Base-by-base conservation (phyloP, 2,797 vertebrate genomes). In the Propithecus deckenii region DNA sequence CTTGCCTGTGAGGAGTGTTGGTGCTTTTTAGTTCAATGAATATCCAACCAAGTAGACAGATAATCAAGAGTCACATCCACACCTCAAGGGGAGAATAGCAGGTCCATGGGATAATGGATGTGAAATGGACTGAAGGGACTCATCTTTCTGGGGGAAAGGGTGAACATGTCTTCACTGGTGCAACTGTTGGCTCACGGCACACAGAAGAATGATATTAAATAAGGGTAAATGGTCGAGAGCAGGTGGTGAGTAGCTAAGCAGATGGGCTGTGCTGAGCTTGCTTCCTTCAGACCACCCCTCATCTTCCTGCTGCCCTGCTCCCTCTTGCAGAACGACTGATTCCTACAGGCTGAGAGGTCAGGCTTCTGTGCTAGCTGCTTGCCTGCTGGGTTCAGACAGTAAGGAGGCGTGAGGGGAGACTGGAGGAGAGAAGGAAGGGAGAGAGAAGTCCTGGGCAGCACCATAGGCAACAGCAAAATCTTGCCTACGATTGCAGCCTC, bases 1-100 rank as follows among this genome's bases (percentile, higher is more conserved):
- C 1, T 15, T 15, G 18, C 13, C 0, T n/a, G 4, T 1, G 35
- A n/a, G 50, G 14, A 3, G 0, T 35, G 2, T 32, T 20, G 61
- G 22, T 30, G 20, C 6, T 43, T 38, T 46, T 83, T 57, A 55
- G 46, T 15, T 32, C 43, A 35, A 30, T 9, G 22, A 12, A 35
- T 8, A 57, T 63, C 55, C 43, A 59, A 92, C 18, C 67, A 28
- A 7, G 15, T 35, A 52, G 32, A 57, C 22, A 57, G 55, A n/a
- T 17, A 65, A 32, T 65, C 61, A 32, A 17, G 14, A 48, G 57
- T 43, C 46, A 35, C 1, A 5, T 10, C 13, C 74, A 30, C 74
- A 35, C 14, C 10, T 38, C 7, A 2, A 11, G 2, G 0, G 18
- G 28, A 69, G 38, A 61, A 30, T 22, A 22, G 48, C 25, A 74